Base-by-base conservation (phyloP, 2,797 vertebrate species). In the Neosalanx taihuensis region DNA sequence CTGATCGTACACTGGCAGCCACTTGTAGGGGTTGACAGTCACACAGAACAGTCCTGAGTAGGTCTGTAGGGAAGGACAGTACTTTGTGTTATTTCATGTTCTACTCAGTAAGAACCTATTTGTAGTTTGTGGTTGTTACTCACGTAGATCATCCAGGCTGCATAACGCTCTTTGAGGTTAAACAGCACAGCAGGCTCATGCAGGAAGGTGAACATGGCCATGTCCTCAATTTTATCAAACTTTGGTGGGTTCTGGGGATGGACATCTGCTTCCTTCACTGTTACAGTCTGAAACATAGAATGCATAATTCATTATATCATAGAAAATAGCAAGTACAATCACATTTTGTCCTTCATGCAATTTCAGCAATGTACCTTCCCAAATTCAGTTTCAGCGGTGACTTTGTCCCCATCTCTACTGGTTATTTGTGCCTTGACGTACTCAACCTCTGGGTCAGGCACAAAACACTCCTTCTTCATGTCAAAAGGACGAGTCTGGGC, bases 1-100 rank as follows among this genome's bases (percentile, higher is more conserved):
- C 0, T 95, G 85, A 0, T 93, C 93, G 74, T 95, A 96, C 76
- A 95, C 94, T 0, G 94, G 94, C 80, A 95, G 84, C 93, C 91
- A 94, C 89, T 95, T 95, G 86, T 95, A 95, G 75, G 94, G 94
- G 85, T 95, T 95, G 77, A 95, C 90, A 0, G 93, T 94, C 72
- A 95, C 93, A 0, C 94, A 95, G 86, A 95, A 95, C 73, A 95
- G 90, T 63, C 94, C 94, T 0, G 94, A 95, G 80, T 95, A 95
- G 80, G 94, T 95, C 94, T 95, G 72, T 49, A n/a, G 61, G 70
- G 30, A 30, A 33, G 15, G 1, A 56, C 29, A 20, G 18, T 53
- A 18, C 2, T 17, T 53, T 26, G 23, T 26, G 1, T 53, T 66
- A 13, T 13, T 29, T 51, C 35, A 12, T 67, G 20, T 66, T 64